Evolutionary conservation across 1,140 invertebrate genomes (phyloP), one percentile per base, ranked within the genome.

Genomic region (Drosophila parvula): DNA sequence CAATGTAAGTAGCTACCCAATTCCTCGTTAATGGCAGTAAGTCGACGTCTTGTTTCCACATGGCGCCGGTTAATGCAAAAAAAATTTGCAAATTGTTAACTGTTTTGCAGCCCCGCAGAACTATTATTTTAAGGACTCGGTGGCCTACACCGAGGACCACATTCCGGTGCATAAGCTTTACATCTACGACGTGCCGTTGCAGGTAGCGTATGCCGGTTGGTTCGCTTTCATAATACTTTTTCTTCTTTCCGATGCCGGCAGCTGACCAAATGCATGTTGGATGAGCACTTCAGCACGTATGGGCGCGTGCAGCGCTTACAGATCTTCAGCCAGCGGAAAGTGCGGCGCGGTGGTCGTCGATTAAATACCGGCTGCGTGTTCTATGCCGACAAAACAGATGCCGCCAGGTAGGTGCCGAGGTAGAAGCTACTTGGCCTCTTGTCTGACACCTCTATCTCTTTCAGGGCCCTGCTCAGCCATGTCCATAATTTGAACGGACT

Each of bases 121-220:
- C 5, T 90, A 63, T 41, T 76, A 73, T 22, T 62, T 86, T 0
- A 78, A 71, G 34, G 58, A 78, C n/a, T 27, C 36, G 4, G 30
- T 77, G 6, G 82, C 69, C 10, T 90, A 81, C 62, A 90, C 88
- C 9, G 88, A 90, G 47, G 88, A 90, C 27, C 56, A 90, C 45
- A 53, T 90, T 5, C 41, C 75, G 5, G 60, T 90, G 3, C 56
- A 73, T 8, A 84, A 84, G 27, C 40, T 90, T 1, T 74, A 58
- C 50, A 14, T 90, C 3, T 59, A 30, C n/a, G 77, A 55, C 14
- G 51, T 90, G 8, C 30, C 80, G 4, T 11, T 40, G 6, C 22
- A 56, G 38, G 86, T 90, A 73, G 51, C 9, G 48, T n/a, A 34
- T 32, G 18, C 2, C 45, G 9, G 5, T 28, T 18, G 16, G 3